phyloP scores from a whole-genome alignment of 2,888 invertebrate genomes.

The Ectropis crepuscularia region DNA sequence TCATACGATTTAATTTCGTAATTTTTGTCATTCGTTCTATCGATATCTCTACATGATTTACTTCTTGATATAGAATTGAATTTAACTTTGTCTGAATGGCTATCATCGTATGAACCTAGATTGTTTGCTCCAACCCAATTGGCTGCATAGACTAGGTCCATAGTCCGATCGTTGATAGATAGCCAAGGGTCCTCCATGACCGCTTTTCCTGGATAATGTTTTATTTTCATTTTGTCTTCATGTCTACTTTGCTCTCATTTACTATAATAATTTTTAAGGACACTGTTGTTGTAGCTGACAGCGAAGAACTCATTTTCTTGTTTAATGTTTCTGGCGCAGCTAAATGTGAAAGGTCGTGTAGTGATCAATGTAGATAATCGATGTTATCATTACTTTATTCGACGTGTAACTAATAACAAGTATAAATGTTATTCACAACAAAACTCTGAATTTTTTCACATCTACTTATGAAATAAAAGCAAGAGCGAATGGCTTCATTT shows the following conservation, averaged over 20 bases:
- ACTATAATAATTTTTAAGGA: not conserved
- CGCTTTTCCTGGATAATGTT: constrained; percentile 93
- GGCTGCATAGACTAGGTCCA: constrained; percentile 92
- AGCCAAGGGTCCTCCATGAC: constrained; percentile 91
- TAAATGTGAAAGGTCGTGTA: constrained; percentile 8
- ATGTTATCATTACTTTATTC: constrained; percentile 4
- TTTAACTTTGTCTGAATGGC: constrained; percentile 63
- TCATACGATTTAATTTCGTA: constrained; percentile 65
- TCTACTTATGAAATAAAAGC: not conserved
- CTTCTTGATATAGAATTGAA: constrained; percentile 81
- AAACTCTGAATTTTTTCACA: constrained; percentile 30
- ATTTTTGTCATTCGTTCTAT: constrained; percentile 64
- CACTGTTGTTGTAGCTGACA: constrained; percentile 34
- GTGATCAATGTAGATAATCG: constrained; percentile 4
- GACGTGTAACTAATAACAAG: constrained; percentile 17
- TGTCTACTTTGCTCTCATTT: constrained; percentile 29
- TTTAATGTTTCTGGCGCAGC: constrained; percentile 34
- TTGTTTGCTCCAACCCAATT: constrained; percentile 92
- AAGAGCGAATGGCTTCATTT: constrained; percentile 33
- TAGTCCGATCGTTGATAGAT: constrained; percentile 87
- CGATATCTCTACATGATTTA: constrained; percentile 79
- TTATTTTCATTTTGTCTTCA: constrained; percentile 89
- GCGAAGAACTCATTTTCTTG: constrained; percentile 57
- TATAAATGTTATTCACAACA: constrained; percentile 42
- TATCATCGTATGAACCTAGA: constrained; percentile 73